A percentile compares a stretch with the other conserved stretches of the same genome.
These are phyloP conservation scores for Drosophila bipectinata DNA, from an alignment of 1,140 invertebrate genomes.

Conservation along the genomic window DNA sequence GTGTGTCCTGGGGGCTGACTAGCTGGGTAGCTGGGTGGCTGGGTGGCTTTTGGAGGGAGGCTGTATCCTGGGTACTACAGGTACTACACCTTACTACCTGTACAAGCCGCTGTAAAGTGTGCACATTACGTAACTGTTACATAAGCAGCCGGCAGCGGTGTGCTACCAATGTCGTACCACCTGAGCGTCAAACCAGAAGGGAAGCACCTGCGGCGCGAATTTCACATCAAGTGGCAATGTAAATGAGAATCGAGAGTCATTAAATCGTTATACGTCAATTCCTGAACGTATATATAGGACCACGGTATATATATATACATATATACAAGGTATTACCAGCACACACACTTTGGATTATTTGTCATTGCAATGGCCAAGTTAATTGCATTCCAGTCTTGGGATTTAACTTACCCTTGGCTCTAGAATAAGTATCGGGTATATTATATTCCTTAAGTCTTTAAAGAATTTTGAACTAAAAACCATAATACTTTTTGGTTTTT, in stretches of 20 bases:
- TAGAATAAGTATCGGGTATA: neutral
- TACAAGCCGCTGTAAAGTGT: slow-evolving; percentile 10
- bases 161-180: slow-evolving; percentile 18
- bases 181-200: slow-evolving; percentile 24
- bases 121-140: slow-evolving; percentile 38
- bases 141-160: slow-evolving; percentile 22
- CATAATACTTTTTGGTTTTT: too few relatives aligned
- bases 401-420: neutral
- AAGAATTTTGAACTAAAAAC: too few relatives aligned
- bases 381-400: slow-evolving; percentile 10
- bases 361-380: slow-evolving; percentile 1
- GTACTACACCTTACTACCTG: neutral
- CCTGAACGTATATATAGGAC: slow-evolving; percentile 7
- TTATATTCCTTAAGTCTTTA: neutral
- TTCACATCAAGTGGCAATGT: slow-evolving; percentile 33
- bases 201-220: slow-evolving; percentile 30
- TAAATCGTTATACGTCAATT: slow-evolving; percentile 35
- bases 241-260: slow-evolving; percentile 41
- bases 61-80: neutral
- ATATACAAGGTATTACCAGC: neutral
- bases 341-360: neutral
- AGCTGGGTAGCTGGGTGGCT: neutral
- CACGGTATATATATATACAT: neutral
- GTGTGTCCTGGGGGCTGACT: neutral
- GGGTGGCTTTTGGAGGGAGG: neutral